phyloP scores from a whole-genome alignment of 2,113 vertebrate genomes.

The Platysteira castanea region DNA sequence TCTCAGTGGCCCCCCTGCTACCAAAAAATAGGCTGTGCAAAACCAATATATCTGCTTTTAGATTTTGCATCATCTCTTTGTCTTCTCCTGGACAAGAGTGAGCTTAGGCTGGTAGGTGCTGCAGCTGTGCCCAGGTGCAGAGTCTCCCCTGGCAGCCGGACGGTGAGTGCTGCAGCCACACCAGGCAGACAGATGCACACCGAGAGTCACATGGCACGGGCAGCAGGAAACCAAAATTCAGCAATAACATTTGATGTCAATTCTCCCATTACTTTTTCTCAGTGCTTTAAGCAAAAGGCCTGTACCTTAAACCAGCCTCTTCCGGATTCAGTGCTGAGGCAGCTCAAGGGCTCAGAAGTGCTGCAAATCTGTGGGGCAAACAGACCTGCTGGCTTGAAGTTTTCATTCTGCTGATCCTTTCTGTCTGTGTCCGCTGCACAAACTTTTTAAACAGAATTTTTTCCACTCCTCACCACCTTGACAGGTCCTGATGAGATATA shows the following conservation, averaged over 20 bases:
- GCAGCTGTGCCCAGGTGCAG: background rate
- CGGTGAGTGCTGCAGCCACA: fast-evolving
- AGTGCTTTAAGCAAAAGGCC: background rate
- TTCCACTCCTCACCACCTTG: background rate
- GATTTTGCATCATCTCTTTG: background rate
- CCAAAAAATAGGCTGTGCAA: background rate
- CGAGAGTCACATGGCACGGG: background rate
- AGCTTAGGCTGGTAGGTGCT: background rate
- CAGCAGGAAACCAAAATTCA: background rate
- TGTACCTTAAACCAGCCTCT: background rate
- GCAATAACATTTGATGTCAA: background rate
- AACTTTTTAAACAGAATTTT: background rate
- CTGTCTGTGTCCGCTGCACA: background rate
- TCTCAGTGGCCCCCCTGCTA: background rate
- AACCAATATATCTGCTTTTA: background rate
- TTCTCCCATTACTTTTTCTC: background rate
- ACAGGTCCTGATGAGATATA: background rate
- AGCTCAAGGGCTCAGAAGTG: background rate
- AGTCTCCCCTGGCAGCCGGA: background rate
- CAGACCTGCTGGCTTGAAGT: background rate
- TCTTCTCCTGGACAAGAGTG: background rate
- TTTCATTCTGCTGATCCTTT: background rate
- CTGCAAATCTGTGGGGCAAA: background rate
- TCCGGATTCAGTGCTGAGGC: background rate
- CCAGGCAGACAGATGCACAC: background rate